Conservation (phyloP, 2,113 vertebrate genomes). For the Coregonus clupeaformis region DNA sequence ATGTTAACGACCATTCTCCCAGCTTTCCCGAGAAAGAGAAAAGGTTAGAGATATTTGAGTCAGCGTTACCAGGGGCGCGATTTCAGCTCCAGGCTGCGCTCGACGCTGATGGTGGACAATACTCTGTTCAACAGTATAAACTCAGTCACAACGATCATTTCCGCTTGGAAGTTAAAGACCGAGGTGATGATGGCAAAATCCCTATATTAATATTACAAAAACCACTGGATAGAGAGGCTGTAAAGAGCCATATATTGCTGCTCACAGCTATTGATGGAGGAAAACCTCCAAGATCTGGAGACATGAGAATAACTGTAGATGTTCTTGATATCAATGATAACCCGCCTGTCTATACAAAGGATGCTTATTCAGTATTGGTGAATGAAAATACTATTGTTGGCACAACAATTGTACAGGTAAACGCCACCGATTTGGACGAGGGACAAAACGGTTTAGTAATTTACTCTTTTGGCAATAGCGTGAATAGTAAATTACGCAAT, state of each 20-base stretch:
- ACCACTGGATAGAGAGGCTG: conserved; percentile 54
- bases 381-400: conserved; percentile 36
- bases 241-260: background rate
- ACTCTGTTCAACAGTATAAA: conserved; percentile 71
- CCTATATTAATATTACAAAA: conserved; percentile 64
- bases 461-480: conserved; percentile 41
- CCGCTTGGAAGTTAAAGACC: conserved; percentile 59
- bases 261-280: conserved; percentile 1
- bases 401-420: conserved; percentile 30
- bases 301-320: conserved; percentile 1
- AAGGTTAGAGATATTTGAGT: conserved; percentile 63
- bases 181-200: conserved; percentile 54
- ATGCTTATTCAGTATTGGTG: conserved; percentile 18
- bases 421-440: conserved; percentile 43
- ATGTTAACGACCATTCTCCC: conserved; percentile 78
- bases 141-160: conserved; percentile 63
- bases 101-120: conserved; percentile 71
- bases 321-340: conserved; percentile 28
- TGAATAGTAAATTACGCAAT: conserved; percentile 9
- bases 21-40: conserved; percentile 62
- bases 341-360: conserved; percentile 33
- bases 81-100: conserved; percentile 72
- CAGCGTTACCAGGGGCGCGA: conserved; percentile 57
- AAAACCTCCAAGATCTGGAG: background rate
- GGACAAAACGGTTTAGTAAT: conserved; percentile 35